These are phyloP conservation scores for Drosophila athabasca DNA, from an alignment of 1,140 invertebrate genomes.

Conservation along the genomic window DNA sequence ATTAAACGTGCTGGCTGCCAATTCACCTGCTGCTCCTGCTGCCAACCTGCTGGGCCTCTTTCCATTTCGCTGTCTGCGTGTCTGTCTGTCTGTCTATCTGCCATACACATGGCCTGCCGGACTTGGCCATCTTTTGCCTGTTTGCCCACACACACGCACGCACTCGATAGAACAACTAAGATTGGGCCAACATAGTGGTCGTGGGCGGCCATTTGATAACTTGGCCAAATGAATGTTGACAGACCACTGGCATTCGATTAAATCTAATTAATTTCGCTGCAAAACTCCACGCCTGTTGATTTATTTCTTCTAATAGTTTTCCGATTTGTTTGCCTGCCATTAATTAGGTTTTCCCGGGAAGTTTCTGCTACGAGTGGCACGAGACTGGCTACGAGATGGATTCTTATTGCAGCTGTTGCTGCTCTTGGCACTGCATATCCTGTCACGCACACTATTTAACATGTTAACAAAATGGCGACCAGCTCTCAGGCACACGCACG, in stretches of 20 bases:
- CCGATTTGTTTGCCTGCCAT: constrained; percentile 39
- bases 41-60: too few relatives aligned
- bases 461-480: constrained; percentile 56
- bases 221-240: constrained; percentile 67
- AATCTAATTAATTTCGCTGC: constrained; percentile 73
- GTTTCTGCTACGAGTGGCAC: not conserved
- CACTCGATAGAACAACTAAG: constrained; percentile 25
- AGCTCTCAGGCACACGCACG: constrained; percentile 27
- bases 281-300: constrained; percentile 10
- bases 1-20: constrained; percentile 78
- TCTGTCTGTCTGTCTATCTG: constrained; percentile 43
- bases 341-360: constrained; percentile 14
- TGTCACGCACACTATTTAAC: constrained; percentile 61
- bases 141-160: constrained; percentile 33
- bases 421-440: constrained; percentile 52
- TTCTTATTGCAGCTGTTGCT: constrained; percentile 27
- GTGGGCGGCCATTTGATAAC: constrained; percentile 41
- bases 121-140: constrained; percentile 12
- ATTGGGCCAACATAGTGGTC: not conserved
- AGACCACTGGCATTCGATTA: constrained; percentile 64
- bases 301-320: constrained; percentile 25
- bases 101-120: constrained; percentile 23
- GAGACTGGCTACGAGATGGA: not conserved
- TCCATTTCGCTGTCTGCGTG: not conserved
- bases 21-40: constrained; percentile 56